phyloP scores from a whole-genome alignment of 2,797 vertebrate genomes.

The Taenioides sp. region DNA sequence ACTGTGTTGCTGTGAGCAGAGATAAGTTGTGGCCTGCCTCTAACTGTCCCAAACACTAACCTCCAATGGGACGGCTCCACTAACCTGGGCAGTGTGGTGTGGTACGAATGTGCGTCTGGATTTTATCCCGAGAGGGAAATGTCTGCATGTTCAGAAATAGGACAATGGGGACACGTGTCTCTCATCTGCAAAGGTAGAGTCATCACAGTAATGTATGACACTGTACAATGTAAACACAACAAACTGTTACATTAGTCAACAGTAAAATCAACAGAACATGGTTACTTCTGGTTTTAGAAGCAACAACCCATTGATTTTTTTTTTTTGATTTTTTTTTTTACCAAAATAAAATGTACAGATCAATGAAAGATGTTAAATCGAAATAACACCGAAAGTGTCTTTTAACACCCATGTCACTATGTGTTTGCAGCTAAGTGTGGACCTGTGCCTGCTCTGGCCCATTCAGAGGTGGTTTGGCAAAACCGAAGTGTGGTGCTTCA shows the following conservation, averaged over 20 bases:
- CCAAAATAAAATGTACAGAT: too few relatives aligned
- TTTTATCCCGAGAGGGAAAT: conserved; percentile 74
- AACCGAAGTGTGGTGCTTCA: conserved; percentile 78
- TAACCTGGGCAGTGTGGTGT: conserved; percentile 64
- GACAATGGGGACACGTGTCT: conserved; percentile 77
- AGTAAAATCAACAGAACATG: neutral
- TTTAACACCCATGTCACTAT: neutral
- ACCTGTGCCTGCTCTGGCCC: conserved; percentile 63
- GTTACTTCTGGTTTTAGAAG: too few relatives aligned
- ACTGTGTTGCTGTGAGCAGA: conserved; percentile 69
- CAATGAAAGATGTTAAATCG: neutral
- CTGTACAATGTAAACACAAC: neutral
- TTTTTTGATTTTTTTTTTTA: too few relatives aligned
- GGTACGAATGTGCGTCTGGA: conserved; percentile 78
- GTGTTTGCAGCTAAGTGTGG: conserved; percentile 79
- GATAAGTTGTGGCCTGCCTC: conserved; percentile 81
- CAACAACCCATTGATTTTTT: neutral
- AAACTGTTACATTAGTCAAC: neutral
- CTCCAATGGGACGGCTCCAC: conserved; percentile 74
- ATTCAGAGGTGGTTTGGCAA: conserved; percentile 77
- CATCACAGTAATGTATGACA: neutral
- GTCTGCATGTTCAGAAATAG: conserved; percentile 76
- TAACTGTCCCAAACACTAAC: conserved; percentile 67
- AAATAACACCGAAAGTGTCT: neutral
- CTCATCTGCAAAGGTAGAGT: conserved; percentile 79